Conservation (phyloP, 2,113 vertebrate species). For the Pontoporia blainvillei region DNA sequence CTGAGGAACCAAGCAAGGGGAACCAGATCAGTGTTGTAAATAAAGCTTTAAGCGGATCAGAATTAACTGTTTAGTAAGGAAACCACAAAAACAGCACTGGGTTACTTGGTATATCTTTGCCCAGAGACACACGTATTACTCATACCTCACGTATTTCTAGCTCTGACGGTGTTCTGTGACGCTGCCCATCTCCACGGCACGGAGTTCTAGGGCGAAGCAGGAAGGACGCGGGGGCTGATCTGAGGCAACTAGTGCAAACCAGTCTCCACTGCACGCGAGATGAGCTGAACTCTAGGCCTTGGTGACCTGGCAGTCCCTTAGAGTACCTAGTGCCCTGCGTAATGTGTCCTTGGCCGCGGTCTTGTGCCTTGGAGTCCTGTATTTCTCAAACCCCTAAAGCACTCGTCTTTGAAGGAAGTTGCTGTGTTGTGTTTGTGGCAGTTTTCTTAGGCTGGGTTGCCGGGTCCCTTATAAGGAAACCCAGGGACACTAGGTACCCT, state of each 20-base stretch:
- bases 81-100: background rate
- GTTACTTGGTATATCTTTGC: no score
- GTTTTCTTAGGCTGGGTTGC: background rate
- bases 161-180: fast-evolving
- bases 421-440: background rate
- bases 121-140: fast-evolving
- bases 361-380: background rate
- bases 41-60: background rate
- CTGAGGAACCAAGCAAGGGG: background rate
- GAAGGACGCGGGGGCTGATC: background rate
- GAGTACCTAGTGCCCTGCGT: fast-evolving
- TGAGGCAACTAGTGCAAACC: no score
- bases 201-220: fast-evolving
- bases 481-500: background rate
- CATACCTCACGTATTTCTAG: fast-evolving
- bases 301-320: fast-evolving
- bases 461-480: background rate
- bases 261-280: background rate
- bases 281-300: no score
- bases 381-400: no score
- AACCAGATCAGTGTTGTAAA: background rate
- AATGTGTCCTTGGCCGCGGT: fast-evolving
- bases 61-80: background rate
- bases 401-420: background rate
- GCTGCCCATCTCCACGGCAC: fast-evolving